These are phyloP conservation scores for Acipenser ruthenus DNA, from an alignment of 2,797 vertebrate species.

Conservation along the genomic window DNA sequence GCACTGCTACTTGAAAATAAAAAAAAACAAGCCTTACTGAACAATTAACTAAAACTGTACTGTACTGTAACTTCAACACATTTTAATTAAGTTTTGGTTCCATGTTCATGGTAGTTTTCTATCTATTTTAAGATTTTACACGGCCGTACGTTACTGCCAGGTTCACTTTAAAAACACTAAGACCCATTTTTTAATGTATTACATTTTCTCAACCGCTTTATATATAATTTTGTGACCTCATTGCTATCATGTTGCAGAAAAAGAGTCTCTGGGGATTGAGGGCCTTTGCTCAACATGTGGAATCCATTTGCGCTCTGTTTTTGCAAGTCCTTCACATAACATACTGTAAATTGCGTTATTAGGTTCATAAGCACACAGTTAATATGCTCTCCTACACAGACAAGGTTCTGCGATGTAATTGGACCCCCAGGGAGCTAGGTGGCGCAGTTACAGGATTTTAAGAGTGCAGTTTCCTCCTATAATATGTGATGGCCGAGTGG, in stretches of 20 bases:
- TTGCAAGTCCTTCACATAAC: conserved; percentile 35
- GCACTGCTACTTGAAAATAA: neutral
- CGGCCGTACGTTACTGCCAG: neutral
- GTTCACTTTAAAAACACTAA: conserved; percentile 12
- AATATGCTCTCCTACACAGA: no score
- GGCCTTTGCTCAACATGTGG: conserved; percentile 35
- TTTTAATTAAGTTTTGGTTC: neutral
- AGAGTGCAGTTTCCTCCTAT: no score
- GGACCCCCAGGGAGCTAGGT: no score
- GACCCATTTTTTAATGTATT: conserved; percentile 20
- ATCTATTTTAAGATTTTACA: neutral
- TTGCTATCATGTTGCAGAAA: conserved; percentile 24
- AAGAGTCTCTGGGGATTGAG: conserved; percentile 19
- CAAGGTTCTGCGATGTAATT: no score
- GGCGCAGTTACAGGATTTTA: no score
- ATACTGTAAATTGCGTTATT: conserved; percentile 36
- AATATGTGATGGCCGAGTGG: no score
- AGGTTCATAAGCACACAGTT: conserved; percentile 32
- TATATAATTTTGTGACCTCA: conserved; percentile 13
- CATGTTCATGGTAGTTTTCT: conserved; percentile 1
- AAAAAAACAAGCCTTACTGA: neutral
- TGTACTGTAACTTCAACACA: neutral
- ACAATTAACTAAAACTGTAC: neutral
- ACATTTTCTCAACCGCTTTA: conserved; percentile 16
- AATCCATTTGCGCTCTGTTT: conserved; percentile 30